phyloP scores from a whole-genome alignment of 2,113 vertebrate genomes.

The Pseudorhombus dupliciocellatus region DNA sequence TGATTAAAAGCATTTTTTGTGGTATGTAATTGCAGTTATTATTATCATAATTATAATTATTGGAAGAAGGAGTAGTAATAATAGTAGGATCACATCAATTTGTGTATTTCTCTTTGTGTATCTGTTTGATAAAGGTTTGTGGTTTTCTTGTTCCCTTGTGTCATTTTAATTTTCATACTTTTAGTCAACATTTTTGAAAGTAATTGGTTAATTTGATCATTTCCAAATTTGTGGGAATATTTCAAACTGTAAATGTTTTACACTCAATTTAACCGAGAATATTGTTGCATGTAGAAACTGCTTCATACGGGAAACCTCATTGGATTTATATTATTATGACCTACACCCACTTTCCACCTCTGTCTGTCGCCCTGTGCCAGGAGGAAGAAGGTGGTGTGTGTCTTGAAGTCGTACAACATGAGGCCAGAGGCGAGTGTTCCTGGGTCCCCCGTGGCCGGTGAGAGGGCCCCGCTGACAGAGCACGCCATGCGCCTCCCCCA shows the following conservation, averaged over 20 bases:
- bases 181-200: background rate
- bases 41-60: too few relatives aligned
- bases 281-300: background rate
- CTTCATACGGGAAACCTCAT: too few relatives aligned
- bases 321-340: too few relatives aligned
- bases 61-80: too few relatives aligned
- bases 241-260: background rate
- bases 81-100: too few relatives aligned
- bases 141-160: too few relatives aligned
- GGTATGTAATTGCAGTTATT: too few relatives aligned
- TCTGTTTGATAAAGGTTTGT: too few relatives aligned
- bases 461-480: conserved; percentile 77
- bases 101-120: too few relatives aligned
- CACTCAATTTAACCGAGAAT: background rate
- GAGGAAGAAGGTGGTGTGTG: conserved; percentile 84
- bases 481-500: conserved; percentile 71
- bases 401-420: conserved; percentile 78
- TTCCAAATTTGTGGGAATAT: background rate
- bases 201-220: background rate
- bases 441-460: conserved; percentile 72
- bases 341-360: background rate
- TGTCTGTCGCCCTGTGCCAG: conserved; percentile 57
- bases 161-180: background rate
- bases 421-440: conserved; percentile 64
- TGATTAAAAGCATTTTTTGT: too few relatives aligned